Base-by-base conservation (phyloP, 2,888 invertebrate species). In the Nezara viridula region DNA sequence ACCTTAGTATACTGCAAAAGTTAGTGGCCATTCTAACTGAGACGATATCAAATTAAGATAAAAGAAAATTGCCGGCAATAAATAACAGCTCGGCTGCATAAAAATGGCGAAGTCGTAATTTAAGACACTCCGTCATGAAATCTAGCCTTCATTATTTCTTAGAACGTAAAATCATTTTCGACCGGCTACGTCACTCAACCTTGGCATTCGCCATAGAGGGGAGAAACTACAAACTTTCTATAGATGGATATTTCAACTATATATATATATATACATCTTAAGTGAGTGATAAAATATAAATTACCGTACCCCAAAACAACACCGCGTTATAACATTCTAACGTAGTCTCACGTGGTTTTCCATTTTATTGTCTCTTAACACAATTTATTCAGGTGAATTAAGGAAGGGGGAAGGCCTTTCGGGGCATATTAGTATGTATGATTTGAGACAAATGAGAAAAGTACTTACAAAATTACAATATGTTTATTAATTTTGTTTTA, bases 41-140 rank as follows among this genome's bases (percentile, higher is more conserved):
- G n/a, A 47, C 44, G 81, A 81, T 81, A 81, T 81, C 44, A 81
- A 81, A 81, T 81, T 81, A 81, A 81, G 81, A 81, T 81, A 81
- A 81, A 81, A 37, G 40, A 44, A 81, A 81, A 81, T 81, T 81
- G 10, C n/a, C 44, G 44, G 40, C 81, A 44, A 81, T 81, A 81
- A 81, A 81, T 81, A 40, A 81, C 44, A 7, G 0, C n/a, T 24
- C 1, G 44, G n/a, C 40, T 81, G 81, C 81, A 81, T 19, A 73
- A 73, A 73, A 73, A 81, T 16, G 14, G 81, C 81, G n/a, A 81
- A 81, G n/a, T 21, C n/a, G 81, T 81, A 44, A 81, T 81, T 81
- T 81, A 81, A 81, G 81, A 81, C 44, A 40, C 14, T 47, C 81
- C 10, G 81, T 81, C 81, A 81, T 81, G 81, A 81, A 81, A 81